phyloP scores from a whole-genome alignment of 1,140 invertebrate genomes.

The Camponotus pennsylvanicus region DNA sequence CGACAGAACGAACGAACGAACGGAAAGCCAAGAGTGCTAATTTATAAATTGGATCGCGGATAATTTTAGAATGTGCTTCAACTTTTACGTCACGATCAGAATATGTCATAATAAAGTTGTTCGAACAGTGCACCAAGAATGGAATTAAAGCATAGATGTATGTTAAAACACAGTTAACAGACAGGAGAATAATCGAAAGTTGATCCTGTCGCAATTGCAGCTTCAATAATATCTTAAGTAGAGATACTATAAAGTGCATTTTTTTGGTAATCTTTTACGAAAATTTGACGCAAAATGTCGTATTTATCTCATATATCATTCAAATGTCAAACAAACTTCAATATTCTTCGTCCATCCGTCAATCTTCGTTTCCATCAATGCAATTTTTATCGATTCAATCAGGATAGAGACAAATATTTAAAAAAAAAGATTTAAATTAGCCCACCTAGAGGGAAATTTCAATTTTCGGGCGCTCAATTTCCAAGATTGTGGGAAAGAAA shows the following conservation, averaged over 20 bases:
- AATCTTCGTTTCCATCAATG: not conserved
- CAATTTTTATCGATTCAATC: not conserved
- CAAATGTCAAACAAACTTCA: not conserved
- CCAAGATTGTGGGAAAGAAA: not conserved
- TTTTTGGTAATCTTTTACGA: not conserved
- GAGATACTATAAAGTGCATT: not conserved
- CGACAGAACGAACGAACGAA: constrained; percentile 39
- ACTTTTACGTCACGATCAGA: not conserved
- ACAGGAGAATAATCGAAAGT: constrained; percentile 5
- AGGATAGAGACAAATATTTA: not conserved
- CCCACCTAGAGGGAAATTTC: not conserved
- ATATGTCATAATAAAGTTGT: constrained; percentile 7
- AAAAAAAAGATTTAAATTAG: not conserved
- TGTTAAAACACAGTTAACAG: constrained; percentile 22
- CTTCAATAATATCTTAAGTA: not conserved
- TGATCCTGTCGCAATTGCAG: not conserved
- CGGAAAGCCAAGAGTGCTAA: constrained; percentile 41
- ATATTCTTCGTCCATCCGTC: not conserved
- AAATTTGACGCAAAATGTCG: not conserved
- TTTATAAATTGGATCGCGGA: constrained; percentile 69
- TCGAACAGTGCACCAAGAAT: not conserved
- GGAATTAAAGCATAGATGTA: constrained; percentile 14
- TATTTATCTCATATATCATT: not conserved
- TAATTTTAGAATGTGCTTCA: constrained; percentile 36
- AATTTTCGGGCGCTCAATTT: constrained; percentile 10